Evolutionary conservation across 2,888 invertebrate genomes (phyloP).

Genomic region (Eurois occulta): DNA sequence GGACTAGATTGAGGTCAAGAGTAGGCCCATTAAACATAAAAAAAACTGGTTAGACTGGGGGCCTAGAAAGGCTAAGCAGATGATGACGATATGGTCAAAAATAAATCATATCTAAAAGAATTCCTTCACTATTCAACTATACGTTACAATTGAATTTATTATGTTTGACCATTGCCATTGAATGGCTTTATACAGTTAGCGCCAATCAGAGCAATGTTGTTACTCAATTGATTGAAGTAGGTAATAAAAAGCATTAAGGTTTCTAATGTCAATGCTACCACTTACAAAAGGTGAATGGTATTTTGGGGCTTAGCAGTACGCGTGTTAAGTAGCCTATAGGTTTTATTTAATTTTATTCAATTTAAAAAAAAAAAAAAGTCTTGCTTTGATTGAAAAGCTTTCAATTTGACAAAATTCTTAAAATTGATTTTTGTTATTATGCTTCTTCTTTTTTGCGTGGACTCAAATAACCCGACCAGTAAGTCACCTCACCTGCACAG

Average conservation of each 20-base stretch:
- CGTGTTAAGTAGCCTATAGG: not conserved
- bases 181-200: constrained; percentile 29
- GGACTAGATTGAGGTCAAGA: no score
- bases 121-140: not conserved
- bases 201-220: constrained; percentile 15
- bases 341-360: no score
- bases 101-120: not conserved
- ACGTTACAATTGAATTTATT: constrained; percentile 15
- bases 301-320: not conserved
- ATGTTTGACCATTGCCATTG: constrained; percentile 16
- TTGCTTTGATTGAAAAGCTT: not conserved
- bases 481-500: no score
- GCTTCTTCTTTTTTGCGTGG: not conserved
- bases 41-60: not conserved
- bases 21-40: no score
- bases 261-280: constrained; percentile 71
- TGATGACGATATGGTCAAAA: not conserved
- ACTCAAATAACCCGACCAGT: no score
- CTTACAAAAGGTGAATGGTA: constrained; percentile 21
- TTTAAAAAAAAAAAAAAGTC: no score
- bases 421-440: not conserved
- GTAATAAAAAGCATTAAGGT: constrained; percentile 59
- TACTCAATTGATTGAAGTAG: constrained; percentile 34
- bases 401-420: not conserved
- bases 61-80: not conserved